Evolutionary conservation across 2,113 vertebrate genomes (phyloP).

Genomic region (Scomber japonicus): DNA sequence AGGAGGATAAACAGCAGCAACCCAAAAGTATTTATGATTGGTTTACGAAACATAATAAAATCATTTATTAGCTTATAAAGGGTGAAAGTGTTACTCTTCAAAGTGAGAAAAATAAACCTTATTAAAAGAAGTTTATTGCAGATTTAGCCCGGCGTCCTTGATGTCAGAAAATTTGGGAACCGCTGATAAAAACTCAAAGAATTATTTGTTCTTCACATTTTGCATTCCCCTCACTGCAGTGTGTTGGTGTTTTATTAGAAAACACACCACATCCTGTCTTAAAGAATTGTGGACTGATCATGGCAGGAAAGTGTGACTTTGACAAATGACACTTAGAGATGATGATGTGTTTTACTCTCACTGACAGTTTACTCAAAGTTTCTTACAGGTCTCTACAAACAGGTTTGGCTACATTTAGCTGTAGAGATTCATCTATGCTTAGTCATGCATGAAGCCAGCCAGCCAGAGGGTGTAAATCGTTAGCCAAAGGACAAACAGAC

Average conservation of each 20-base stretch:
- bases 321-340: not conserved
- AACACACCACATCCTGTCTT: no score
- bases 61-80: not conserved
- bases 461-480: constrained; percentile 73
- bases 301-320: constrained; percentile 2
- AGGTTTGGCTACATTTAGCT: not conserved
- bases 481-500: constrained; percentile 80
- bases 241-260: not conserved
- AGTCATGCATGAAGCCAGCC: constrained; percentile 20
- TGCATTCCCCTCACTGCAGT: not conserved
- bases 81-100: not conserved
- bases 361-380: not conserved
- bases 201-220: not conserved
- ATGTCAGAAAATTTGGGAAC: no score
- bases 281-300: not conserved
- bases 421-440: not conserved
- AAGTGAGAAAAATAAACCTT: not conserved
- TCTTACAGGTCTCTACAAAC: not conserved
- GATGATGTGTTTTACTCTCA: constrained; percentile 17
- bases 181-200: no score
- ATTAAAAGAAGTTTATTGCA: no score
- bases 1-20: not conserved
- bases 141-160: no score
- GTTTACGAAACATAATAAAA: not conserved
- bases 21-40: not conserved